Evolutionary conservation across 2,888 invertebrate genomes (phyloP).

Genomic region (Pharmacophagus antenor): DNA sequence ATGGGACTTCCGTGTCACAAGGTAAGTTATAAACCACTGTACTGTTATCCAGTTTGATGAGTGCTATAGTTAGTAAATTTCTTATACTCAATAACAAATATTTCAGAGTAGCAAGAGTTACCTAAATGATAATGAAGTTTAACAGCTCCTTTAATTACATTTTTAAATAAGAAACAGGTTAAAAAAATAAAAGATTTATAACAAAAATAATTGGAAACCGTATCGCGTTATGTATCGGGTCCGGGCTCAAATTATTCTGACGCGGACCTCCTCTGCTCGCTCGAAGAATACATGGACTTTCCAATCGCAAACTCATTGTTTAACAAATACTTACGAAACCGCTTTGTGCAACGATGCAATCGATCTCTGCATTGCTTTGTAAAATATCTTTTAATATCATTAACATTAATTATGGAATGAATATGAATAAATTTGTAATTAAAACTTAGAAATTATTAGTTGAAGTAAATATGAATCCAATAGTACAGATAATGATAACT

Average conservation of each 20-base stretch:
- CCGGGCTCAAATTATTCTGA: constrained; percentile 22
- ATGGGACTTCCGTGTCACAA: too few relatives aligned
- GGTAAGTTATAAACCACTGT: too few relatives aligned
- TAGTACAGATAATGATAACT: background rate
- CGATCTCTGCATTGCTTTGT: constrained; percentile 6
- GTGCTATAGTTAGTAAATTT: too few relatives aligned
- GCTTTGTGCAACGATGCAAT: constrained; percentile 23
- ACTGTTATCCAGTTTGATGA: too few relatives aligned
- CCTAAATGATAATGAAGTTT: too few relatives aligned
- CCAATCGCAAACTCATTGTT: constrained; percentile 19
- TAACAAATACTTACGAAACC: constrained; percentile 29
- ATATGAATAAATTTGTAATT: background rate
- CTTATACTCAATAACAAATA: too few relatives aligned
- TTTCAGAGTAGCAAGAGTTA: too few relatives aligned
- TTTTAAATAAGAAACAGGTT: too few relatives aligned
- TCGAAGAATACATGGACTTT: constrained; percentile 12
- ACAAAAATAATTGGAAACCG: constrained; percentile 18
- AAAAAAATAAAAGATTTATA: constrained; percentile 6
- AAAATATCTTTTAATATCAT: background rate
- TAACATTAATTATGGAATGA: background rate
- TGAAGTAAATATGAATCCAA: background rate
- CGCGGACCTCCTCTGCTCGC: background rate
- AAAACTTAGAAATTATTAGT: background rate
- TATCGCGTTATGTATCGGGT: constrained; percentile 19
- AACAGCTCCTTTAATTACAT: too few relatives aligned